phyloP scores from a whole-genome alignment of 2,113 vertebrate genomes.

The Pristiophorus japonicus region DNA sequence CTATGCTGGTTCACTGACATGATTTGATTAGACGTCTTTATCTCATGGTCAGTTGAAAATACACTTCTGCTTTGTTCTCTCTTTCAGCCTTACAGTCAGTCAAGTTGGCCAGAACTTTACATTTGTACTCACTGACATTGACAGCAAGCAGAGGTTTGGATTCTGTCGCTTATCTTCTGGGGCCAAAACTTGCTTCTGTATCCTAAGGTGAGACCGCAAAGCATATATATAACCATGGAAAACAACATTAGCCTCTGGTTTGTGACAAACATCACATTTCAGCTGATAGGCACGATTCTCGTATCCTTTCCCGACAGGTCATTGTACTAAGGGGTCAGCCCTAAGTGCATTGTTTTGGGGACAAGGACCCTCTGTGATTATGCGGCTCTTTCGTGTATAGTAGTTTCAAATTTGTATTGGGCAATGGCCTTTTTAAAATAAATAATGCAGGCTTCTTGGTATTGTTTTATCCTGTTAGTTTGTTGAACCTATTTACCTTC shows the following conservation, averaged over 20 bases:
- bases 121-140: slow-evolving; percentile 95
- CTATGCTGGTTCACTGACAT: slow-evolving; percentile 55
- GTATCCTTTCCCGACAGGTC: slow-evolving; percentile 56
- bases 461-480: neutral
- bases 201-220: slow-evolving; percentile 65
- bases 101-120: slow-evolving; percentile 96
- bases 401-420: slow-evolving; percentile 12
- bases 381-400: neutral
- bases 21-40: slow-evolving; percentile 45
- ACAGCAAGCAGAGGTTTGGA: slow-evolving; percentile 96
- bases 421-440: neutral
- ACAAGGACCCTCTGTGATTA: slow-evolving; percentile 28
- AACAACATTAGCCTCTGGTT: slow-evolving; percentile 44
- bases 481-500: neutral
- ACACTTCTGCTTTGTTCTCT: slow-evolving; percentile 47
- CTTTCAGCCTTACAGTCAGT: slow-evolving; percentile 72
- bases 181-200: slow-evolving; percentile 84
- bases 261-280: slow-evolving; percentile 50
- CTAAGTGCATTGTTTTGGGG: slow-evolving; percentile 24
- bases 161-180: slow-evolving; percentile 95
- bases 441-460: neutral
- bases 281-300: slow-evolving; percentile 51
- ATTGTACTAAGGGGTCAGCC: slow-evolving; percentile 49
- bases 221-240: slow-evolving; percentile 42
- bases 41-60: slow-evolving; percentile 46